A percentile compares a stretch with the other conserved stretches of the same genome.
Evolutionary conservation across 1,140 invertebrate species (phyloP).

Genomic region (Achroia grisella): DNA sequence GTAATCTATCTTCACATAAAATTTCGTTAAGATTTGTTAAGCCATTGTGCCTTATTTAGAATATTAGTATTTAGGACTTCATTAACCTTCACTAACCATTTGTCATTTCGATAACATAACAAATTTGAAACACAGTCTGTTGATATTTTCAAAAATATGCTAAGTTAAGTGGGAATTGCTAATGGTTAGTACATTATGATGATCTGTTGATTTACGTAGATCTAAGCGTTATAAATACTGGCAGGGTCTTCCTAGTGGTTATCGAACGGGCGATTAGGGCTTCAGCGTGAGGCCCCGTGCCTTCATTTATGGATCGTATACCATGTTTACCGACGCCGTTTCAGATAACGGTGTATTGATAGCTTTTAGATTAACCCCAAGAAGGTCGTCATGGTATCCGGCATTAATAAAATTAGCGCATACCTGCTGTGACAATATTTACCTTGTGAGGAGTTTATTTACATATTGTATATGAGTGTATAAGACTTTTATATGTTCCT

Average conservation of each 20-base stretch:
- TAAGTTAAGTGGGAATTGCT: no score
- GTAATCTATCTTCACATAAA: no score
- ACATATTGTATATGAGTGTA: no score
- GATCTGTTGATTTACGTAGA: conserved; percentile 39
- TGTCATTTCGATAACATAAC: no score
- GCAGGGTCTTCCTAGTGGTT: conserved; percentile 35
- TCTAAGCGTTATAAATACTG: conserved; percentile 38
- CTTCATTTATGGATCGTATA: conserved; percentile 53
- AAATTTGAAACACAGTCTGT: no score
- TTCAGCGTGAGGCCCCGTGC: conserved; percentile 30
- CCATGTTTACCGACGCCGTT: conserved; percentile 39
- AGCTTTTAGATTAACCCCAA: conserved; percentile 44
- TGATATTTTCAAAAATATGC: no score
- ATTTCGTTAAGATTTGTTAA: no score
- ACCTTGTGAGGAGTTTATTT: no score
- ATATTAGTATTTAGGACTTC: no score
- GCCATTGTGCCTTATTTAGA: no score
- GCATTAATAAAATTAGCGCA: conserved; percentile 41
- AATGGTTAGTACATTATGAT: conserved; percentile 25
- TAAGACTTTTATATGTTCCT: no score
- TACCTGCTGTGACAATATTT: not conserved
- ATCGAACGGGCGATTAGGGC: conserved; percentile 33
- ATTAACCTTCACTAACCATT: no score
- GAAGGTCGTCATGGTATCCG: conserved; percentile 28
- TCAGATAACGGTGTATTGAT: conserved; percentile 50